Conservation (phyloP, 2,888 invertebrate genomes). For the Pegoplata infirma region DNA sequence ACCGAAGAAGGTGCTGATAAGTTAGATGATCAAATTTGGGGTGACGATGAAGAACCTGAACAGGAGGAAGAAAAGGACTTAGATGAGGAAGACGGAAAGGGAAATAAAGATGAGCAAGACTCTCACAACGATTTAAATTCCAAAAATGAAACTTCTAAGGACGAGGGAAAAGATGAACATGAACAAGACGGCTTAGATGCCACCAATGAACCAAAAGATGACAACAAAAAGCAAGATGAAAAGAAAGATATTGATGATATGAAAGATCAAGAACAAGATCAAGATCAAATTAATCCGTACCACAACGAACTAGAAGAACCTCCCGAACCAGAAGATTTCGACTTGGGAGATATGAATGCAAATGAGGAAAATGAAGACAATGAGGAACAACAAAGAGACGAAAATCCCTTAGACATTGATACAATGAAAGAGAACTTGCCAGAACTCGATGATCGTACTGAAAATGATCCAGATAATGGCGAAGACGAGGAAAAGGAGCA, state of each 20-base stretch:
- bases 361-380: slow-evolving; percentile 85
- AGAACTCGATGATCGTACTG: slow-evolving; percentile 72
- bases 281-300: slow-evolving; percentile 88
- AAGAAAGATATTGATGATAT: slow-evolving; percentile 88
- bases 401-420: slow-evolving; percentile 93
- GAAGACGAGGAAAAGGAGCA: slow-evolving; percentile 79
- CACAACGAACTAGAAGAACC: slow-evolving; percentile 88
- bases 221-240: slow-evolving; percentile 78
- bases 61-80: slow-evolving; percentile 81
- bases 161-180: slow-evolving; percentile 79
- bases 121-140: slow-evolving; percentile 77
- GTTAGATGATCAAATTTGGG: slow-evolving; percentile 89
- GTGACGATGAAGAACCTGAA: slow-evolving; percentile 91
- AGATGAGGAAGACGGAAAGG: slow-evolving; percentile 82
- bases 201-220: slow-evolving; percentile 70
- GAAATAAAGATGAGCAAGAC: slow-evolving; percentile 87
- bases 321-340: slow-evolving; percentile 91
- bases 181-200: slow-evolving; percentile 78
- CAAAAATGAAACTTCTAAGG: slow-evolving; percentile 80
- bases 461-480: slow-evolving; percentile 65
- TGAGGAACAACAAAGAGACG: slow-evolving; percentile 81
- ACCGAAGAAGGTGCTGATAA: slow-evolving; percentile 91
- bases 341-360: slow-evolving; percentile 91
- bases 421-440: slow-evolving; percentile 83
- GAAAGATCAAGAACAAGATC: slow-evolving; percentile 88